phyloP scores from a whole-genome alignment of 2,113 vertebrate species.

The Eulacestoma nigropectus region DNA sequence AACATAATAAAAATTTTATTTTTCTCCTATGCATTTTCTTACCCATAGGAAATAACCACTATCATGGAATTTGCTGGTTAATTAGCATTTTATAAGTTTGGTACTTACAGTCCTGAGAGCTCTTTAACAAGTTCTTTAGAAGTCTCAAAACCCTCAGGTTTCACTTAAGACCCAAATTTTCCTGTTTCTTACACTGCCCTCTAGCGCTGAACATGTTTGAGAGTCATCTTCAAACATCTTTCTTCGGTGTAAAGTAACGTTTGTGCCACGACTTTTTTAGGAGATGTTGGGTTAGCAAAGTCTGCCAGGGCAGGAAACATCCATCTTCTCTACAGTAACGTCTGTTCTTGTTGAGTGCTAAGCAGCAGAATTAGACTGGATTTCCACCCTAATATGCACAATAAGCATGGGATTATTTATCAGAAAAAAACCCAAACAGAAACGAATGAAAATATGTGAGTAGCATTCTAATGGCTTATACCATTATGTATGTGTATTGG shows the following conservation, averaged over 20 bases:
- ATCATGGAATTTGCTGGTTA: not conserved
- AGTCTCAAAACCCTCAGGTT: not conserved
- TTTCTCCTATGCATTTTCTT: not conserved
- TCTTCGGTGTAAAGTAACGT: not conserved
- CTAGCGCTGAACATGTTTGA: not conserved
- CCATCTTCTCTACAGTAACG: fast-evolving
- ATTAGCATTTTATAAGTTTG: not conserved
- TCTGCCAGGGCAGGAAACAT: not conserved
- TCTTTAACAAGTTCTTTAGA: not conserved
- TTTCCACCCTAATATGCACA: not conserved
- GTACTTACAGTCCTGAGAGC: not conserved
- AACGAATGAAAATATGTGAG: not conserved
- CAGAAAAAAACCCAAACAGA: not conserved
- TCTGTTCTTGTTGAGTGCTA: not conserved
- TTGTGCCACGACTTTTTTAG: not conserved
- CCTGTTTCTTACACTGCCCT: not conserved
- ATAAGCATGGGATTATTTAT: not conserved
- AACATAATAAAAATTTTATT: not conserved
- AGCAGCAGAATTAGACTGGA: not conserved
- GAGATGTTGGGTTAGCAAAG: not conserved
- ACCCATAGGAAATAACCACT: not conserved
- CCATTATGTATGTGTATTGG: not conserved
- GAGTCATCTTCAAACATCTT: not conserved
- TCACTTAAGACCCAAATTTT: not conserved
- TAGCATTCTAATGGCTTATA: not conserved